Base-by-base conservation (phyloP, 2,113 vertebrate species). In the Corythaixoides concolor region DNA sequence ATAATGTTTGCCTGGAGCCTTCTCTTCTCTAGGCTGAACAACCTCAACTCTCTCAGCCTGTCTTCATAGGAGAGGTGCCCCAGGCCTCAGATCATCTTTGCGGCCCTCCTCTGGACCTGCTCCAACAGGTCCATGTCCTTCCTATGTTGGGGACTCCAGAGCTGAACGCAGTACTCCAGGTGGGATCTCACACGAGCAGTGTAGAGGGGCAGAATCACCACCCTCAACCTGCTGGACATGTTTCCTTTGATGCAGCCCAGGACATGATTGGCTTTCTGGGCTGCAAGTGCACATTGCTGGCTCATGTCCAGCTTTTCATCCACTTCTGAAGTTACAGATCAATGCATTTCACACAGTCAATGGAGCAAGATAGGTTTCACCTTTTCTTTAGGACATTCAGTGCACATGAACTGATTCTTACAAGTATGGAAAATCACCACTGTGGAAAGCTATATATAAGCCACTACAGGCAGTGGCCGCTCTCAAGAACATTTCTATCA, bases 141-240 rank as follows among this genome's bases (percentile, higher is more conserved):
- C 6, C 6, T 59, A 27, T 59, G 3, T 32, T 2, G 1, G 33
- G 35, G 8, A 28, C 23, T 15, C 12, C 17, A 35, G 41, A 69
- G 17, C 24, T 41, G 41, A 16, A 49, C 1, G 0, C n/a, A 55
- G 4, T 6, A 23, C 26, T 63, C 3, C 26, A 53, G 12, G 47
- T 12, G 30, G 22, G 23, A 15, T 47, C 63, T 49, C 47, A 83
- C 33, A 4, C 64, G 67, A 73, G 24, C 5, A 41, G 27, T 63
- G 63, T 0, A 62, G 62, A 63, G 30, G 23, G 37, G 11, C 2
- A 85, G 27, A 78, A 37, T 64, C 41, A 3, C 27, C 59, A 67
- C 35, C 21, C 26, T 50, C 1, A 0, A 26, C 35, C 26, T 52
- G 21, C 43, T 59, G 32, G 12, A 8, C 68, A 59, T 0, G 0